Conservation (phyloP, 2,113 vertebrate genomes). For the Tretioscincus oriximinensis region DNA sequence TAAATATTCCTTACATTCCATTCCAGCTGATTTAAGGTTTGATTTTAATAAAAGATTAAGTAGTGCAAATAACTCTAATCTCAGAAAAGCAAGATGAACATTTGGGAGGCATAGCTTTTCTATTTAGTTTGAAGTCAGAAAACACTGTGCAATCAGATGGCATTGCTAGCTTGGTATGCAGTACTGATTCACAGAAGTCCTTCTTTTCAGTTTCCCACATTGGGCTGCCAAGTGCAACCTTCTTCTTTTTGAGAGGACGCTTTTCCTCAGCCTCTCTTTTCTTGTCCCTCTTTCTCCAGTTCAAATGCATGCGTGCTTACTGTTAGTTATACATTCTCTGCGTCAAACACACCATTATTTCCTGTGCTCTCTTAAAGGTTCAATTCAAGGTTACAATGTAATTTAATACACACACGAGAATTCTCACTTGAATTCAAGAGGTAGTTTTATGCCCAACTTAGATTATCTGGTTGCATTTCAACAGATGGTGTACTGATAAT, state of each 20-base stretch:
- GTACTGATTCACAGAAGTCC: not conserved
- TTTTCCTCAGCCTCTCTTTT: conserved; percentile 20
- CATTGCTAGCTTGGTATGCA: conserved; percentile 31
- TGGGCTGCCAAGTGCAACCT: conserved; percentile 24
- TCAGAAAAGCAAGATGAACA: not conserved
- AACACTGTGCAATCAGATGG: not conserved
- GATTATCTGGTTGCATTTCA: conserved; percentile 37
- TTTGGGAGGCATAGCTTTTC: conserved; percentile 9
- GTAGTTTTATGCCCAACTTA: conserved; percentile 45
- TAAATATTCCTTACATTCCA: not conserved
- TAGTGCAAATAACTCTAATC: conserved; percentile 14
- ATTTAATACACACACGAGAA: conserved; percentile 67
- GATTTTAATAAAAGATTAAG: not conserved
- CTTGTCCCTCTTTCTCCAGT: conserved; percentile 18
- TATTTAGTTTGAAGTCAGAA: conserved; percentile 15
- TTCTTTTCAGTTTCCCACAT: conserved; percentile 35
- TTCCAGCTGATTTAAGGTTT: not conserved
- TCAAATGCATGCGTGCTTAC: conserved; percentile 49
- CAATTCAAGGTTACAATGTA: conserved; percentile 65
- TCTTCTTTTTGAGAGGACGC: conserved; percentile 23
- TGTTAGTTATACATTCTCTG: conserved; percentile 44
- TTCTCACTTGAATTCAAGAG: conserved; percentile 39
- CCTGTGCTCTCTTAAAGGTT: conserved; percentile 66
- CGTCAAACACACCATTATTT: conserved; percentile 64
- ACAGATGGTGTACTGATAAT: conserved; percentile 41